Evolutionary conservation across 2,888 invertebrate genomes (phyloP).

Genomic region (Calliphora vomitoria): DNA sequence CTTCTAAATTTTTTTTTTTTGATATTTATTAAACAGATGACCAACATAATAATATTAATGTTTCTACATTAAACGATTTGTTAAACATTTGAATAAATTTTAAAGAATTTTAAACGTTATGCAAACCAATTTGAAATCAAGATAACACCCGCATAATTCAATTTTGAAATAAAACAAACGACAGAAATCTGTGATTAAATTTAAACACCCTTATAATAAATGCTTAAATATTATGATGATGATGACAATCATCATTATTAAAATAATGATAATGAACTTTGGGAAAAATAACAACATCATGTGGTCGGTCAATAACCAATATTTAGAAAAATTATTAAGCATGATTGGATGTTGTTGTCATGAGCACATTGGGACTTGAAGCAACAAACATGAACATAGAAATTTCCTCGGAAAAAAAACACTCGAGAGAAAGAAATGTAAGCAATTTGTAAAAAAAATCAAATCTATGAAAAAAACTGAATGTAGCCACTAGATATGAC

Average conservation of each 20-base stretch:
- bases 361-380: neutral
- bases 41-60: no score
- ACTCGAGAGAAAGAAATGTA: neutral
- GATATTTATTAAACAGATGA: no score
- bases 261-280: constrained; percentile 37
- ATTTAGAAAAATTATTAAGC: constrained; percentile 53
- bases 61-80: no score
- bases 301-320: constrained; percentile 61
- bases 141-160: constrained; percentile 2
- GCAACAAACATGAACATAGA: neutral
- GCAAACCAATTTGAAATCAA: neutral
- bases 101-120: no score
- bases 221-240: neutral
- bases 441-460: constrained; percentile 18
- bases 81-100: no score
- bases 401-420: neutral
- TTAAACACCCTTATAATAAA: constrained; percentile 11
- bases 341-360: constrained; percentile 42
- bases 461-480: neutral
- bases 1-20: no score
- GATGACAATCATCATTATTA: neutral
- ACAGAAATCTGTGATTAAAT: neutral
- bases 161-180: neutral
- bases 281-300: constrained; percentile 8
- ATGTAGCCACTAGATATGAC: constrained; percentile 15